Evolutionary conservation across 2,113 vertebrate genomes (phyloP).

Genomic region (Chaenogobius annularis): DNA sequence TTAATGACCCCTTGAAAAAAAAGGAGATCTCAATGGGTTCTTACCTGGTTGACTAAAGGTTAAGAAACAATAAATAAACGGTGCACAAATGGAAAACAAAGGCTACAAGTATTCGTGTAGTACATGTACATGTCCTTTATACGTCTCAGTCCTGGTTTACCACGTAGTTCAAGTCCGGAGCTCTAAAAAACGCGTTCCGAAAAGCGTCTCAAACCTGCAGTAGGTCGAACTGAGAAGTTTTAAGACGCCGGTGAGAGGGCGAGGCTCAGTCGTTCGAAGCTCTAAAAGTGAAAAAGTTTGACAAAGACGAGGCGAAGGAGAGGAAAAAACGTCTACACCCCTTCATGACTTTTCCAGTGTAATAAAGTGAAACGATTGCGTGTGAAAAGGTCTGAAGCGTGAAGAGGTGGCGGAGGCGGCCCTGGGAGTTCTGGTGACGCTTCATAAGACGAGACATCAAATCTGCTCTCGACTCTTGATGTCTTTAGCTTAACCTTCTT

Average conservation of each 20-base stretch:
- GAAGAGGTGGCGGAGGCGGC: not conserved
- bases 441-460: conserved; percentile 4
- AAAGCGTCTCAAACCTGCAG: no score
- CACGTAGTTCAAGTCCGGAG: no score
- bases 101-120: no score
- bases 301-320: not conserved
- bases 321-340: not conserved
- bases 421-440: not conserved
- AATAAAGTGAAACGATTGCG: conserved; percentile 6
- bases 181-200: no score
- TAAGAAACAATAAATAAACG: no score
- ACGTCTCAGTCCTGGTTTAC: no score
- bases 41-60: no score
- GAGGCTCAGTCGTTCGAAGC: not conserved
- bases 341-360: not conserved
- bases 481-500: conserved; percentile 1
- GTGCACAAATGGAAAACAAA: not conserved
- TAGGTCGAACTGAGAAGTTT: not conserved
- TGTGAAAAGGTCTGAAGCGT: conserved; percentile 6
- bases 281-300: not conserved
- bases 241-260: not conserved
- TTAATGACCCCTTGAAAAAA: no score
- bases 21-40: no score
- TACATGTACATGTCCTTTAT: no score
- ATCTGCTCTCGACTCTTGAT: not conserved